Conservation (phyloP, 1,140 invertebrate species). For the Holcopasites calliopsidis region DNA sequence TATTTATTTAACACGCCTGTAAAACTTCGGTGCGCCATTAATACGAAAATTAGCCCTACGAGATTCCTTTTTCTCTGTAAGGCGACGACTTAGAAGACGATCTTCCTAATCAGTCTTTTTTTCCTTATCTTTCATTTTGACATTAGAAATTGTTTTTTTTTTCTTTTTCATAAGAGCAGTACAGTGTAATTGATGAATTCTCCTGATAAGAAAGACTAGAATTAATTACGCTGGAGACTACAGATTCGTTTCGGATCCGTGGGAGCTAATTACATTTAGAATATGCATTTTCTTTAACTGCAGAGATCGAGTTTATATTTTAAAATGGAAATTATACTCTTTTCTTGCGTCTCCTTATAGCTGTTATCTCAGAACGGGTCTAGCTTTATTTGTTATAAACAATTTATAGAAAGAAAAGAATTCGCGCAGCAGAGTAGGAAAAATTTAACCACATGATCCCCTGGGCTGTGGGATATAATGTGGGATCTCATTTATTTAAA, state of each 20-base stretch:
- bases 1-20: neutral
- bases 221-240: constrained; percentile 44
- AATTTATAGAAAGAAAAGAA: no score
- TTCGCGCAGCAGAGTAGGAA: no score
- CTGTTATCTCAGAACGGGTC: no score
- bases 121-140: no score
- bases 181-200: constrained; percentile 15
- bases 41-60: no score
- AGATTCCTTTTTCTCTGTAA: neutral
- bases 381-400: no score
- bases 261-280: constrained; percentile 22
- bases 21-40: no score
- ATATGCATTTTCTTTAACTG: constrained; percentile 11
- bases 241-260: constrained; percentile 16
- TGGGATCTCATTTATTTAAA: no score
- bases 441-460: no score
- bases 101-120: constrained; percentile 59
- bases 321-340: no score
- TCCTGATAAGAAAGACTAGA: constrained; percentile 61
- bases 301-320: neutral
- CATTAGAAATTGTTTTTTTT: constrained; percentile 36
- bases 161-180: constrained; percentile 27
- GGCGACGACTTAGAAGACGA: constrained; percentile 32
- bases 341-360: no score
- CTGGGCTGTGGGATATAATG: no score